phyloP scores from a whole-genome alignment of 1,140 invertebrate genomes.

The Pseudomyrmex pallidus region DNA sequence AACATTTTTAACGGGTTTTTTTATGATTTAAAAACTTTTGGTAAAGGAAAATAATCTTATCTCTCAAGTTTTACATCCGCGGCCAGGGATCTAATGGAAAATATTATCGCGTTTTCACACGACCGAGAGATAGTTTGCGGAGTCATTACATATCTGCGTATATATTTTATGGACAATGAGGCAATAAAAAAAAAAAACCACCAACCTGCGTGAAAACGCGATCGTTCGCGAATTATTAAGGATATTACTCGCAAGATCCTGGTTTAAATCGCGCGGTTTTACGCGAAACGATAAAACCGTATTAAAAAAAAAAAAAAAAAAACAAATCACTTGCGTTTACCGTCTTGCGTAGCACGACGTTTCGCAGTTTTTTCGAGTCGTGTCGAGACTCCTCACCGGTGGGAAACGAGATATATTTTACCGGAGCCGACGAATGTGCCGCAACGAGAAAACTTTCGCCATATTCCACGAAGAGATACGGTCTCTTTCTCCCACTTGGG shows the following conservation, averaged over 20 bases:
- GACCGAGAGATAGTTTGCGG: neutral
- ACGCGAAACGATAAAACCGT: neutral
- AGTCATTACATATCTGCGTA: neutral
- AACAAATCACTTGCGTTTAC: neutral
- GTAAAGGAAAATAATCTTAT: no score
- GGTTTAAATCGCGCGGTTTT: neutral
- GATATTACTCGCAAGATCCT: neutral
- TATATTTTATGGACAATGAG: neutral
- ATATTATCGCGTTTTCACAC: neutral
- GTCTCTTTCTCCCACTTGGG: neutral
- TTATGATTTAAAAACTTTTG: no score
- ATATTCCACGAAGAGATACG: conserved; percentile 6
- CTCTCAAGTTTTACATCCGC: neutral
- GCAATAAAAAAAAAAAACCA: neutral
- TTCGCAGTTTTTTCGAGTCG: neutral
- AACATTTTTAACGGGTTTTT: no score
- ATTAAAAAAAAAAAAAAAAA: neutral
- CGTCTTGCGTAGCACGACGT: no score
- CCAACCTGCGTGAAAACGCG: neutral
- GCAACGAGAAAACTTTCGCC: conserved; percentile 42
- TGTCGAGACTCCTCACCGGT: neutral
- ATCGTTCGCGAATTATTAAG: conserved; percentile 17
- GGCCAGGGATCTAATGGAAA: neutral
- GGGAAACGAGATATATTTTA: conserved; percentile 28
- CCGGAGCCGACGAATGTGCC: neutral